Evolutionary conservation across 64 coral and sea anemone species (phyloP).

Genomic region (Anthopleura sola): DNA sequence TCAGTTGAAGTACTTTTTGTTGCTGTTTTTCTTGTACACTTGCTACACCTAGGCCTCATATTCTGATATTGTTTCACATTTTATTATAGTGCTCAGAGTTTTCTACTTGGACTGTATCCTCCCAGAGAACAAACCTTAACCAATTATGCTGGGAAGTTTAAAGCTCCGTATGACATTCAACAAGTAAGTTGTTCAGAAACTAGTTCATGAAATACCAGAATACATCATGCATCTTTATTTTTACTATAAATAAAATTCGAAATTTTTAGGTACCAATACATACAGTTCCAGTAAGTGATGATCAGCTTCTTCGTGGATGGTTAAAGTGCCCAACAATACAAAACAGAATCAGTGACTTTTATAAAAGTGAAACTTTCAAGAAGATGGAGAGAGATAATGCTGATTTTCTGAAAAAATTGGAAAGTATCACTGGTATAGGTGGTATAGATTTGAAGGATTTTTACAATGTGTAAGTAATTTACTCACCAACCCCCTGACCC

Average conservation of each 20-base stretch:
- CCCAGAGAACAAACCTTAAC: conserved; percentile 62
- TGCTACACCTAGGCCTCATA: no score
- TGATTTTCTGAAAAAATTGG: conserved; percentile 33
- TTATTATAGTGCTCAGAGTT: conserved; percentile 66
- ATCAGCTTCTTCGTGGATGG: conserved; percentile 64
- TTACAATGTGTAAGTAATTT: conserved; percentile 77
- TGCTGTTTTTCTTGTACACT: no score
- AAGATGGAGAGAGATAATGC: conserved; percentile 37
- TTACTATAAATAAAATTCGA: background rate
- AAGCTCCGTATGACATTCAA: conserved; percentile 68
- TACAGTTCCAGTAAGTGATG: conserved; percentile 62
- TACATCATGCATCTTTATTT: no score
- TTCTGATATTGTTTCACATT: no score
- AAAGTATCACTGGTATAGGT: conserved; percentile 39
- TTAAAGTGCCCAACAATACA: conserved; percentile 39
- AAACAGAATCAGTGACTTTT: conserved; percentile 40
- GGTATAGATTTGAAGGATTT: conserved; percentile 60
- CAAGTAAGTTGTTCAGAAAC: conserved; percentile 36
- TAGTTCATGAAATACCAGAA: no score
- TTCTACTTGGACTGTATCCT: conserved; percentile 73
- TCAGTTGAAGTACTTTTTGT: no score
- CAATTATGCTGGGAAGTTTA: conserved; percentile 40
- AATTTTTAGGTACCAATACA: conserved; percentile 65
- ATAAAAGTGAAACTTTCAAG: conserved; percentile 46
- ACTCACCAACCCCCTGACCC: background rate